phyloP scores from a whole-genome alignment of 2,113 vertebrate species.

The Dasyornis broadbenti region DNA sequence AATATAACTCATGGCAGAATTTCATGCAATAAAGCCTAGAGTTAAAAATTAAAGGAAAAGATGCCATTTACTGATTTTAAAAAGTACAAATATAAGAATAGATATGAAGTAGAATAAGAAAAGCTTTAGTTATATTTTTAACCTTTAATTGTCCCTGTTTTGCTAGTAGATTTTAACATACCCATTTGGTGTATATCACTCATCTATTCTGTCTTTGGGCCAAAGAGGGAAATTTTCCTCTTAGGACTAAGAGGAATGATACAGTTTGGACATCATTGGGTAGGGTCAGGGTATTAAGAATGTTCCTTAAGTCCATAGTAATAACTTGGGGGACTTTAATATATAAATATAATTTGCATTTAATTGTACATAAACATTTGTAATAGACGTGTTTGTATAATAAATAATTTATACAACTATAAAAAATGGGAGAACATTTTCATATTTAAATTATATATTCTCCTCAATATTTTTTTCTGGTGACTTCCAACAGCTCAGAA shows the following conservation, averaged over 20 bases:
- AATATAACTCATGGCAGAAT: not conserved
- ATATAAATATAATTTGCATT: not conserved
- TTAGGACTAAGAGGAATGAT: not conserved
- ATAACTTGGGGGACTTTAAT: not conserved
- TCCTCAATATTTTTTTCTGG: not conserved
- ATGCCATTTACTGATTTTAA: not conserved
- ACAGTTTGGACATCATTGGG: not conserved
- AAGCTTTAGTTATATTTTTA: not conserved
- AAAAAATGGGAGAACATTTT: not conserved
- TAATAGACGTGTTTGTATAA: not conserved
- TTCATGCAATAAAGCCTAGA: not conserved
- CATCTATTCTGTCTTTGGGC: not conserved
- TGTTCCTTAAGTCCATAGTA: not conserved
- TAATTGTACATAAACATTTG: not conserved
- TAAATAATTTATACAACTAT: not conserved
- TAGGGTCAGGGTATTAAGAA: not conserved
- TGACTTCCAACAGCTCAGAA: not conserved
- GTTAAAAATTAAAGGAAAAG: not conserved
- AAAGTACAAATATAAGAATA: not conserved
- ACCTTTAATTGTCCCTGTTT: not conserved
- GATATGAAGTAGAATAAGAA: not conserved
- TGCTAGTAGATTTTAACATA: not conserved
- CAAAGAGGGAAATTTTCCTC: not conserved
- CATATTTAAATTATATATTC: not conserved
- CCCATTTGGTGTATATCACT: fast-evolving